Percentiles rank a stretch among this genome's conserved stretches.
Evolutionary conservation across 2,113 vertebrate species (phyloP).

Genomic region (Clupea harengus): DNA sequence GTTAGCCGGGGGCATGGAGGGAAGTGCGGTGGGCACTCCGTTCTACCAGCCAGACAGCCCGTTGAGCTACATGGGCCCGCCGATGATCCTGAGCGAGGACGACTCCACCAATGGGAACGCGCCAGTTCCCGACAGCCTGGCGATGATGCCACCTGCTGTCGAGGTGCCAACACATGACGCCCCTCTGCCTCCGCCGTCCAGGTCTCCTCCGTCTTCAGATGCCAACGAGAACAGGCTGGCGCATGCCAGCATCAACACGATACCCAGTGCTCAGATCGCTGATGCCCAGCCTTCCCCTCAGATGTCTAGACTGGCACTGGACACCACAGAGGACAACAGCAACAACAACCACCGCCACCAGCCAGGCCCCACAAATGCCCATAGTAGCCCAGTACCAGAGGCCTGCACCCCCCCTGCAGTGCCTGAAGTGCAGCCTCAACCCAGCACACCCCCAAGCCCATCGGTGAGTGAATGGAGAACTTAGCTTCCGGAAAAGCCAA

Average conservation of each 20-base stretch:
- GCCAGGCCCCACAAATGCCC: conserved; percentile 39
- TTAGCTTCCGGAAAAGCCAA: neutral
- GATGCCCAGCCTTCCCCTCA: conserved; percentile 1
- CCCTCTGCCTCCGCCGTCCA: conserved; percentile 54
- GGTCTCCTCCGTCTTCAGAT: conserved; percentile 54
- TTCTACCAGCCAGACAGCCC: conserved; percentile 89
- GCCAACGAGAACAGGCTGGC: conserved; percentile 47
- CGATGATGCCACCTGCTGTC: conserved; percentile 45
- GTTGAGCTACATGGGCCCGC: conserved; percentile 71
- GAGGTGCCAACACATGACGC: conserved; percentile 47
- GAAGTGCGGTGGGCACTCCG: conserved; percentile 67
- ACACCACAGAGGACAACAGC: conserved; percentile 36
- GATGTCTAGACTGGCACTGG: neutral
- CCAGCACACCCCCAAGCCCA: neutral
- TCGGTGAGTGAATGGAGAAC: conserved; percentile 24
- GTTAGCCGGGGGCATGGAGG: conserved; percentile 89
- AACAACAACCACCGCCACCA: conserved; percentile 57
- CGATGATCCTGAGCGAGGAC: conserved; percentile 69
- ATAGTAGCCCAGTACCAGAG: conserved; percentile 61
- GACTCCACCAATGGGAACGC: conserved; percentile 79
- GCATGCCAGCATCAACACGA: neutral
- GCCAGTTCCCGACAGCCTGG: conserved; percentile 62
- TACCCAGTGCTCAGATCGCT: conserved; percentile 8
- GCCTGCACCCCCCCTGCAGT: conserved; percentile 59
- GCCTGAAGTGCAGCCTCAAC: conserved; percentile 29